These are phyloP conservation scores for Heterodera schachtii DNA, from an alignment of 1,140 invertebrate species.

Conservation along the genomic window DNA sequence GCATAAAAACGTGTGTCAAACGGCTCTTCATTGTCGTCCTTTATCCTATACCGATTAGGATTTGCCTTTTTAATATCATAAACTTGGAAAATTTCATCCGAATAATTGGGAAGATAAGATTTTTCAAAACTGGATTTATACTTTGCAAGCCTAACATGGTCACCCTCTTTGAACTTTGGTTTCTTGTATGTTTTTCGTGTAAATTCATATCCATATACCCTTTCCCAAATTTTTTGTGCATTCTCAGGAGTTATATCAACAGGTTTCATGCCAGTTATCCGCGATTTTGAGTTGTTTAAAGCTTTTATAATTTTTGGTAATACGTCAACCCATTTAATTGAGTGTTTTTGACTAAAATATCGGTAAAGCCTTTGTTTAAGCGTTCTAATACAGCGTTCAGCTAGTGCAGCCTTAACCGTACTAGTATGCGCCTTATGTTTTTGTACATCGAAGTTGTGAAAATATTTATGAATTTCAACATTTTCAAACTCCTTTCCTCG, in stretches of 20 bases:
- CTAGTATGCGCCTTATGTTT: neutral
- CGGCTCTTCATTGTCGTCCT: no score
- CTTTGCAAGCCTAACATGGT: no score
- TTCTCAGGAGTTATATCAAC: constrained; percentile 19
- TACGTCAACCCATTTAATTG: constrained; percentile 35
- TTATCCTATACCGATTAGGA: no score
- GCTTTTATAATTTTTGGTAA: constrained; percentile 40
- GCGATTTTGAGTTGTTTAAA: neutral
- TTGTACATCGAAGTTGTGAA: constrained; percentile 34
- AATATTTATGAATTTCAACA: constrained; percentile 40
- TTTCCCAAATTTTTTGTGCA: constrained; percentile 22
- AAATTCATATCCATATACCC: constrained; percentile 13
- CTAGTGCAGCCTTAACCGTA: constrained; percentile 37
- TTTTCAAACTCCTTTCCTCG: constrained; percentile 24
- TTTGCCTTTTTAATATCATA: neutral
- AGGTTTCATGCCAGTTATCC: constrained; percentile 37
- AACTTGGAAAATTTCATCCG: constrained; percentile 41
- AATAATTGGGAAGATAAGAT: constrained; percentile 22
- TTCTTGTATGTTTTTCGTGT: neutral
- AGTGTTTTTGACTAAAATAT: constrained; percentile 36
- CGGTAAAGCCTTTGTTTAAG: constrained; percentile 35
- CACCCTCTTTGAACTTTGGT: constrained; percentile 24
- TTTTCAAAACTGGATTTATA: no score
- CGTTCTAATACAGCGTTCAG: constrained; percentile 44
- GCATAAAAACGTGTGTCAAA: no score